Evolutionary conservation across 1,140 invertebrate species (phyloP).

Genomic region (Leptinotarsa defecta): DNA sequence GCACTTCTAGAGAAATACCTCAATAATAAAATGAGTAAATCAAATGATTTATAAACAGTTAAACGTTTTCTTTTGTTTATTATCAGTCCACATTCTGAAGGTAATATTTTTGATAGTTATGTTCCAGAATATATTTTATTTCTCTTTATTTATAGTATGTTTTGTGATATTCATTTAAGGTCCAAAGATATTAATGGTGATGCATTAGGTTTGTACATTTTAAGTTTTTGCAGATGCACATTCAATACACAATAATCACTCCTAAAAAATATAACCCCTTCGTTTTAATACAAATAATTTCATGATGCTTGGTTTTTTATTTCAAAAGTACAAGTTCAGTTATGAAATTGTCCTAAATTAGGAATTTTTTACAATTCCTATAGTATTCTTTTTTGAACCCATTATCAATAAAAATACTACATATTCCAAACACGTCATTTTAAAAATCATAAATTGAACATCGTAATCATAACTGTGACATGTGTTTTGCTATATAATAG

Average conservation of each 20-base stretch:
- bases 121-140: constrained; percentile 3
- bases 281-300: too few relatives aligned
- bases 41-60: neutral
- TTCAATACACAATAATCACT: too few relatives aligned
- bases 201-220: too few relatives aligned
- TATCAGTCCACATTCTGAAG: neutral
- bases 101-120: neutral
- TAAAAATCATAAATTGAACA: neutral
- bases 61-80: neutral
- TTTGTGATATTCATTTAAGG: neutral
- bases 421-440: neutral
- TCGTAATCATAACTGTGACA: neutral
- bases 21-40: neutral
- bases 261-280: too few relatives aligned
- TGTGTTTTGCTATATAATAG: too few relatives aligned
- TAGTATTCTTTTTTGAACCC: neutral
- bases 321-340: neutral
- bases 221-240: too few relatives aligned
- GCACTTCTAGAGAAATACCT: neutral
- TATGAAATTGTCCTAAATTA: neutral
- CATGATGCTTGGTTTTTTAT: too few relatives aligned
- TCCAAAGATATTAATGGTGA: too few relatives aligned
- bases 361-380: neutral
- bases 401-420: neutral
- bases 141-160: neutral